Base-by-base conservation (phyloP, 2,888 invertebrate species). In the Teleogryllus oceanicus region DNA sequence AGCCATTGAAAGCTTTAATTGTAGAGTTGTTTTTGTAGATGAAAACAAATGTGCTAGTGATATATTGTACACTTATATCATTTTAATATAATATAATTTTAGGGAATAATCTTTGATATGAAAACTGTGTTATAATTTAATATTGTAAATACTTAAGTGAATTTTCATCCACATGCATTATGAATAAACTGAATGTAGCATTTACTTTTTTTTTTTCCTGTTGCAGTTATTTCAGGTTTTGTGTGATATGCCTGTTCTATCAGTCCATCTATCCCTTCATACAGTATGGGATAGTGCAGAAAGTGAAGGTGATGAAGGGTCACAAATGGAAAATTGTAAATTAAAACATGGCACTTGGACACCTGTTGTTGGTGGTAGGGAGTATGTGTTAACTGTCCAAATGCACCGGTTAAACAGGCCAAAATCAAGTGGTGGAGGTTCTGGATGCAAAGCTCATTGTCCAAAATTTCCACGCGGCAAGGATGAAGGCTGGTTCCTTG, bases 401-500 rank as follows among this genome's bases (percentile, higher is more conserved):
- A 79, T 84, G 78, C 79, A 82, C 50, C 76, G 83, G 49, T 20
- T 81, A 51, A 82, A 83, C 78, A 78, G 82, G 12, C 16, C 80
- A 50, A 81, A 89, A 89, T 2, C 62, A 62, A 24, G 49, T 50
- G 49, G 49, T 49, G 50, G 89, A 79, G 87, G 88, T 1, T 62
- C 62, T 13, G 62, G 62, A 5, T 62, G 62, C 50, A 88, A 89
- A 84, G 94, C 94, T n/a, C 88, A 93, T 82, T 93, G 96, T 81
- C 94, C 96, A 0, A 92, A 92, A 82, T 99, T 96, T 89, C 93
- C 96, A 2, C 97, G 98, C 86, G 92, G 93, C 74, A 99, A 98
- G 88, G 96, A 95, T 85, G 98, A 98, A 86, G 96, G 97, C 80
- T 99, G 99, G 99, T 94, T 98, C 87, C 85, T 97, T 2, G 90